Evolutionary conservation across 1,140 invertebrate species (phyloP), one percentile per base, ranked within the genome.

Genomic region (Zaprionus ornatus): DNA sequence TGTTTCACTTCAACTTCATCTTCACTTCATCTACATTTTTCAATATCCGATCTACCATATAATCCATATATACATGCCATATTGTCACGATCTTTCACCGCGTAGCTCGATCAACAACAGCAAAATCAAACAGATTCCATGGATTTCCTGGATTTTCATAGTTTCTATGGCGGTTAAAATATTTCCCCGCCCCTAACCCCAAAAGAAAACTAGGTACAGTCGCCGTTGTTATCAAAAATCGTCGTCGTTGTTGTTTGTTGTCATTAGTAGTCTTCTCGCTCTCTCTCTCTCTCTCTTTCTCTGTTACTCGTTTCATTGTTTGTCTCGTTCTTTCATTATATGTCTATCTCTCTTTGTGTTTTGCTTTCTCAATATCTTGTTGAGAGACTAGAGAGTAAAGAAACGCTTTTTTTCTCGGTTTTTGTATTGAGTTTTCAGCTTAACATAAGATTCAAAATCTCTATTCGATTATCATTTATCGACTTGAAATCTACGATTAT

Each of bases 81-180:
- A 65, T 66, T 60, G 32, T 48, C 66, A 59, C 40, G 50, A 52
- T 55, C 64, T 60, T 48, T 72, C 74, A 74, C 55, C 74, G 80
- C 55, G 66, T 86, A 92, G 91, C 90, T 92, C 83, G 91, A 92
- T 68, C 91, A 92, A 73, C 91, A 92, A 79, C 91, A 90, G 83
- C 86, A 80, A 82, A 92, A 92, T 84, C 91, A 92, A 90, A 76
- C 87, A 75, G 91, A 92, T 80, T 90, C 91, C 72, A 84, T 90
- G 88, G 91, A 92, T 92, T 92, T 92, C 71, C 77, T 92, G 91
- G 91, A 92, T 64, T 92, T 92, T 76, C 91, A 92, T 84, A 92
- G 91, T 82, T 92, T 92, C 62, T 92, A 92, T 84, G 80, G 85
- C 67, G 85, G 85, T 69, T 88, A 87, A 87, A 62, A 59, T 29